Base-by-base conservation (phyloP, 2,797 vertebrate genomes). In the Cossypha heuglini region DNA sequence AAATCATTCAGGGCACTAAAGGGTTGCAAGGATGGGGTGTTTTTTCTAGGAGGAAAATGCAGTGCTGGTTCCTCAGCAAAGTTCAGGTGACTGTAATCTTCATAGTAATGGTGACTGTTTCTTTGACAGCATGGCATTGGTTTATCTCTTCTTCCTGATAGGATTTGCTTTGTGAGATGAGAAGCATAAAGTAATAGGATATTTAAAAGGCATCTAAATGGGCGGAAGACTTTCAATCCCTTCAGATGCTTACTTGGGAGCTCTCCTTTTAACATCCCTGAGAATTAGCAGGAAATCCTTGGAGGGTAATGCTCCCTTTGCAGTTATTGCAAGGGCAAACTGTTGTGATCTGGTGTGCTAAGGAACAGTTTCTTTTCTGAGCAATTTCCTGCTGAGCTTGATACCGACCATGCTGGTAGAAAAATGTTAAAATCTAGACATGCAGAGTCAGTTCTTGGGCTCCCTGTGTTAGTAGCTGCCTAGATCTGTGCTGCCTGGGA, bases 101-200 rank as follows among this genome's bases (percentile, higher is more conserved):
- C 16, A 19, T 31, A 61, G 71, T 67, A 63, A 0, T 64, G 18
- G 19, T 89, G 68, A 54, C 46, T 40, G 25, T 77, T 48, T 68
- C 54, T 90, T 82, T 75, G 89, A 80, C 1, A 2, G 43, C 21
- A 2, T 33, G 22, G 21, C 19, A 52, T 55, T 40, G 48, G 20
- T 78, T 93, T 90, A 77, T 29, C 42, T 88, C 55, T 87, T 88
- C 54, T 87, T 90, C 67, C 66, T 61, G 72, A 45, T 49, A 62
- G 59, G 58, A 90, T 93, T 91, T 91, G 78, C 55, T 29, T 94
- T 76, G 78, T 86, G 67, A 86, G 54, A 63, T 45, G 51, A 42
- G 68, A 85, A 92, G 33, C 46, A 37, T 64, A 40, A 55, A 88
- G 58, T 76, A 79, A 67, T 9, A 43, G 51, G 68, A 64, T 80